Conservation (phyloP, 2,113 vertebrate genomes). For the human region GRCh38 chr5:160456501-160457000, state of each 20-base stretch:
- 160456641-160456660: not conserved
- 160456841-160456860: slow-evolving; percentile 33
- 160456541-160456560: not conserved
- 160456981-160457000: no score
- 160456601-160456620: not conserved
- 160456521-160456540: not conserved
- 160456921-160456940: slow-evolving; percentile 53
- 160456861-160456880: slow-evolving; percentile 61
- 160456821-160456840: slow-evolving; percentile 39
- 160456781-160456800: not conserved
- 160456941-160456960: not conserved
- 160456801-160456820: not conserved
- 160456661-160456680: not conserved
- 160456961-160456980: no score
- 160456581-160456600: not conserved
- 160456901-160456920: slow-evolving; percentile 43
- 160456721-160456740: not conserved
- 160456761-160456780: not conserved
- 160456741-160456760: rapidly evolving
- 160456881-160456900: slow-evolving; percentile 68
- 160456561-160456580: not conserved
- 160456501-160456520: not conserved
- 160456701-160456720: not conserved
- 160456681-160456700: not conserved
- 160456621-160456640: not conserved